Conservation (phyloP, 2,113 vertebrate species). For the Aegotheles bennettii region DNA sequence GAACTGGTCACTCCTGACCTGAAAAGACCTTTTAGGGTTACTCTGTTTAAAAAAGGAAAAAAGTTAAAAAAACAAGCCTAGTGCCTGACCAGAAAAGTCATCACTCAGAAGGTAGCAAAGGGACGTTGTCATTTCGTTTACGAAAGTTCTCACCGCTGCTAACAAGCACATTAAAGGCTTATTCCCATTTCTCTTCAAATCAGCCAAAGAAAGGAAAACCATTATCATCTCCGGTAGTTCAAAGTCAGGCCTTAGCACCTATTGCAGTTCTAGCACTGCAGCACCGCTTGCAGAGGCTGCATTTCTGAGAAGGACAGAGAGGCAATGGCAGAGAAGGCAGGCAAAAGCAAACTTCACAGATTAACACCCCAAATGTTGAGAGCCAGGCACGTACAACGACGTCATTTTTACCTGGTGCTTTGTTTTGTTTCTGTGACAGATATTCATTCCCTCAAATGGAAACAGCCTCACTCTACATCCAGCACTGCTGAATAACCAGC, state of each 20-base stretch:
- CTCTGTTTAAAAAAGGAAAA: not conserved
- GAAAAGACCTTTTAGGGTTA: not conserved
- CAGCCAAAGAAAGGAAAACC: not conserved
- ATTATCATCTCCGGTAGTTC: not conserved
- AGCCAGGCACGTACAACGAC: not conserved
- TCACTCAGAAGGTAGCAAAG: not conserved
- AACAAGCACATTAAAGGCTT: not conserved
- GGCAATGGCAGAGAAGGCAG: not conserved
- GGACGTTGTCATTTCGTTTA: not conserved
- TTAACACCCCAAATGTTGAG: not conserved
- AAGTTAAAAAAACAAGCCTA: not conserved
- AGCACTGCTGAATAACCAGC: not conserved
- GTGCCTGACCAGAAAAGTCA: not conserved
- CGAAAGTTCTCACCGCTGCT: not conserved
- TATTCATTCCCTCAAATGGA: not conserved
- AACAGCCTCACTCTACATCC: not conserved
- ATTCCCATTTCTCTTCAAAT: not conserved
- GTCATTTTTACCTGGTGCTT: not conserved
- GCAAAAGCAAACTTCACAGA: not conserved
- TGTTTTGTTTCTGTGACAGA: not conserved
- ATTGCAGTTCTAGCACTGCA: not conserved
- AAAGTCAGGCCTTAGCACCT: not conserved
- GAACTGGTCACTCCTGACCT: not conserved
- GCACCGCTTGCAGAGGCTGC: not conserved
- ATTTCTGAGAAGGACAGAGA: not conserved